These are phyloP conservation scores for Pristionchus japonicus DNA, from an alignment of 2,888 invertebrate species.

Conservation along the genomic window DNA sequence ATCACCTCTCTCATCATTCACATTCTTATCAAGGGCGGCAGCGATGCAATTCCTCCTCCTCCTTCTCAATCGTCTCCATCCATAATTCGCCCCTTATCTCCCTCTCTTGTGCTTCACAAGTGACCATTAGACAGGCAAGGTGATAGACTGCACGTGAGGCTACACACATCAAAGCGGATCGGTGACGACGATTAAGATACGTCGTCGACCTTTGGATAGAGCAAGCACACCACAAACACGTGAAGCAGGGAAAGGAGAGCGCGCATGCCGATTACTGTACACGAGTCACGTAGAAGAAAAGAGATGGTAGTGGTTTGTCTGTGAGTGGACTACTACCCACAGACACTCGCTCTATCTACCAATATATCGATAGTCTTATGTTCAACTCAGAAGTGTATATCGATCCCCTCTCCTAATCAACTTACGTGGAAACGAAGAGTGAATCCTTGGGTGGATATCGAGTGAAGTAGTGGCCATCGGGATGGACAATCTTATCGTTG, in stretches of 20 bases:
- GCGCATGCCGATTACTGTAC: conserved; percentile 37
- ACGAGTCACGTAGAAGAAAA: conserved; percentile 35
- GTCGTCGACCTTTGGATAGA: neutral
- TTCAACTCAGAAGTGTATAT: neutral
- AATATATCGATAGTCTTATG: neutral
- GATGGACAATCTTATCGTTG: conserved; percentile 53
- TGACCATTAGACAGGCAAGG: neutral
- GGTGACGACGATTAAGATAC: neutral
- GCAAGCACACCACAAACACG: conserved; percentile 26
- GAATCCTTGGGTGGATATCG: conserved; percentile 45
- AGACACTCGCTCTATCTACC: neutral
- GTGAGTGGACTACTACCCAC: neutral
- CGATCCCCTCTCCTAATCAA: neutral
- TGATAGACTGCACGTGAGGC: conserved; percentile 17
- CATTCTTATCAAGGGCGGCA: conserved; percentile 15
- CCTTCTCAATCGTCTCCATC: neutral
- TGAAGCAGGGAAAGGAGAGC: neutral
- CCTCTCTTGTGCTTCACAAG: neutral
- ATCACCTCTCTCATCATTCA: neutral
- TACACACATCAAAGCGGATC: conserved; percentile 22
- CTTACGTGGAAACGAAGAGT: conserved; percentile 50
- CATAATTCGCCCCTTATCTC: conserved; percentile 27
- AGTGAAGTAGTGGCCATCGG: conserved; percentile 52
- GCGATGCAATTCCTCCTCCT: neutral
- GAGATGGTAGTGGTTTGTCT: neutral